phyloP scores from a whole-genome alignment of 2,888 invertebrate genomes.

The Linnaemya tessellans region DNA sequence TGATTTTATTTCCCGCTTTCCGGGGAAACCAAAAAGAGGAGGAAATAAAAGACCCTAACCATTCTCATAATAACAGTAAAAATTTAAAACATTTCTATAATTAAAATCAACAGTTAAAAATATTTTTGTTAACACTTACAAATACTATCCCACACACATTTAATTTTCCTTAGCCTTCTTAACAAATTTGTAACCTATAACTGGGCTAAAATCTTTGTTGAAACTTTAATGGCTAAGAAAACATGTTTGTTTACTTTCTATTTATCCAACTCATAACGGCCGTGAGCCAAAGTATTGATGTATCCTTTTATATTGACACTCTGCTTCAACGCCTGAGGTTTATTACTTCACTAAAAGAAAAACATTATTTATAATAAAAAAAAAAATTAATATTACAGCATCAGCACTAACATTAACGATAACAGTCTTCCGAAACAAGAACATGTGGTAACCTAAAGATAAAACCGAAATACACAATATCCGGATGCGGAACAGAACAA shows the following conservation, averaged over 20 bases:
- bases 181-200: background rate
- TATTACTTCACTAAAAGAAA: conserved; percentile 36
- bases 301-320: conserved; percentile 59
- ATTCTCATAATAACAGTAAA: no score
- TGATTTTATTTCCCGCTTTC: no score
- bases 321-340: conserved; percentile 72
- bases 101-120: background rate
- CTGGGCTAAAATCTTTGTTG: conserved; percentile 19
- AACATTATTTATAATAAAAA: no score
- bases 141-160: background rate
- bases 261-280: background rate
- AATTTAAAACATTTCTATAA: no score
- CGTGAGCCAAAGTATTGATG: conserved; percentile 31
- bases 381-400: conserved; percentile 28
- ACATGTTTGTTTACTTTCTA: background rate
- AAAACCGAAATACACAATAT: conserved; percentile 45
- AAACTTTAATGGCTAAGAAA: conserved; percentile 18
- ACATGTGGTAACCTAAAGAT: conserved; percentile 55
- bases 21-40: no score
- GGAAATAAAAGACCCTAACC: no score
- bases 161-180: background rate
- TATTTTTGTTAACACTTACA: background rate
- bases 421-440: conserved; percentile 5
- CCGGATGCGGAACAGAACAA: conserved; percentile 32
- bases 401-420: conserved; percentile 31